These are phyloP conservation scores for Camponotus pennsylvanicus DNA, from an alignment of 1,140 invertebrate species.

Conservation along the genomic window DNA sequence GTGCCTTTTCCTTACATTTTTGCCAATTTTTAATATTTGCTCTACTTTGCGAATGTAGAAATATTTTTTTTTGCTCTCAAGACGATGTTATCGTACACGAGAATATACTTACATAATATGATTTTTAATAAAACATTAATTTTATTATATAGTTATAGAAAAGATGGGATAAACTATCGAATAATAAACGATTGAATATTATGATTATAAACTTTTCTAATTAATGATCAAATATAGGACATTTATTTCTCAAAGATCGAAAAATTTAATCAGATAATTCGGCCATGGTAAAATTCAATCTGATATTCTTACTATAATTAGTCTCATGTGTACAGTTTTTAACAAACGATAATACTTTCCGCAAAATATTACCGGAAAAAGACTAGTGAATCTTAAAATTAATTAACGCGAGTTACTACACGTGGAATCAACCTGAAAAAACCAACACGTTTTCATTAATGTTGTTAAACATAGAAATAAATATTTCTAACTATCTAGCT, in stretches of 20 bases:
- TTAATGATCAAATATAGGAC: neutral
- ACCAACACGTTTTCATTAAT: neutral
- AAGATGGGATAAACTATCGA: neutral
- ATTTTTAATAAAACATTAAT: neutral
- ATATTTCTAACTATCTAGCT: conserved; percentile 6
- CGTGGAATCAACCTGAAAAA: neutral
- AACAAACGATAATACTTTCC: conserved; percentile 16
- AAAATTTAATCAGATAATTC: neutral
- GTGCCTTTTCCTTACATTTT: conserved; percentile 42
- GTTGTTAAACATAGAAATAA: neutral
- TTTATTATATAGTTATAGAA: neutral
- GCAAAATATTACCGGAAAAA: neutral
- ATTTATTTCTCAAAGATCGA: neutral
- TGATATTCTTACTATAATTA: neutral
- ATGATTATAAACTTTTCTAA: neutral
- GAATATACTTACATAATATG: neutral
- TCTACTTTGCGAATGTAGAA: neutral
- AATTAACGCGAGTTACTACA: neutral
- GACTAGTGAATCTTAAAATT: neutral
- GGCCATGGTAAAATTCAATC: neutral
- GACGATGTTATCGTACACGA: neutral
- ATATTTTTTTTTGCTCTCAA: neutral
- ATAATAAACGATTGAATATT: neutral
- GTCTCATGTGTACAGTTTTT: neutral
- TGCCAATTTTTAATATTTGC: conserved; percentile 63